These are phyloP conservation scores for Ctenochaetus hawaiiensis DNA, from an alignment of 2,797 vertebrate genomes.

Conservation along the genomic window DNA sequence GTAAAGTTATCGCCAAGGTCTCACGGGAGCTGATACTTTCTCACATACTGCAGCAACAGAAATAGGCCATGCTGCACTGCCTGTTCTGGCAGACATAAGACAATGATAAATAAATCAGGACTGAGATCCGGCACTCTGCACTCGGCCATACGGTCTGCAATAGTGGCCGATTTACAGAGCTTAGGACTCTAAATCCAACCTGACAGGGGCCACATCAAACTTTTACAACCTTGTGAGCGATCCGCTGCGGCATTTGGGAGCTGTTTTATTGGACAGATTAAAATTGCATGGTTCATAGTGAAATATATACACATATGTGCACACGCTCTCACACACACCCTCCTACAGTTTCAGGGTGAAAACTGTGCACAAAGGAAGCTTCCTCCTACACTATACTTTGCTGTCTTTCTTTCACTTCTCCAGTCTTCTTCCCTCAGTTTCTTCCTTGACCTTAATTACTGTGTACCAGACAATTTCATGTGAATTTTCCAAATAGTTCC, in stretches of 20 bases:
- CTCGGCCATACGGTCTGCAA: conserved; percentile 43
- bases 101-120: conserved; percentile 77
- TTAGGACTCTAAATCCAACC: conserved; percentile 67
- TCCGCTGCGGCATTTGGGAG: conserved; percentile 58
- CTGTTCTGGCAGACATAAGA: conserved; percentile 41
- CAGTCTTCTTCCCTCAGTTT: background rate
- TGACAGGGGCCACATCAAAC: conserved; percentile 79
- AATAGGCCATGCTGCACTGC: conserved; percentile 18
- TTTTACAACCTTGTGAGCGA: conserved; percentile 78
- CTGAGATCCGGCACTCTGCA: conserved; percentile 35
- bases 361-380: conserved; percentile 7
- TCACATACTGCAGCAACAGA: conserved; percentile 15
- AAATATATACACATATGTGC: conserved; percentile 47
- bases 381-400: background rate
- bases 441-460: conserved; percentile 51
- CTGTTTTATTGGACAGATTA: conserved; percentile 77
- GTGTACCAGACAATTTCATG: conserved; percentile 16
- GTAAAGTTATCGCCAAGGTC: background rate
- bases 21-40: background rate
- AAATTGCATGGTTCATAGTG: conserved; percentile 77
- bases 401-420: conserved; percentile 11
- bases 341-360: conserved; percentile 31
- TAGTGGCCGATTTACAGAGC: conserved; percentile 57
- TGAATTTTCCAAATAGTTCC: conserved; percentile 56
- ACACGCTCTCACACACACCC: conserved; percentile 11